Base-by-base conservation (phyloP, 1,140 invertebrate species). In the Zaprionus ghesquierei region DNA sequence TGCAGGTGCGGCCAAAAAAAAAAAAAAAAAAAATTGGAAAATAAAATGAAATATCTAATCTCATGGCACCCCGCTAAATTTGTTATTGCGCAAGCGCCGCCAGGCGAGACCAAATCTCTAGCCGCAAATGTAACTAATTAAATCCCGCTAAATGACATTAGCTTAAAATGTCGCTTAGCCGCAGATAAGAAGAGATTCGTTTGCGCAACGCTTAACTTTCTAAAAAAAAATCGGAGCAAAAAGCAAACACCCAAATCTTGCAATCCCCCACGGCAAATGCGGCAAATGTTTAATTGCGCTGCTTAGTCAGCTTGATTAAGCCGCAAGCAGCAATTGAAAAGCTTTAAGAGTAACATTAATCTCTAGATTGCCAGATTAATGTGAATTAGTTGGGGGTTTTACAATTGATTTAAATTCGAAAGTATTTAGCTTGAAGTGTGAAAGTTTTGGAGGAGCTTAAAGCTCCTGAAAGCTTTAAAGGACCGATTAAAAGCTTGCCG, bases 1-100 rank as follows among this genome's bases (percentile, higher is more conserved):
- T 18, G 49, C 70, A 73, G 70, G 70, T 73, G 70, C 65, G 64
- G 27, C 31, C 2, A 20, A 15, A 44, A 20, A 20, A 20, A 3
- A 9, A 46, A 18, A 5, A 5, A 10, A 15, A n/a, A n/a, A n/a
- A n/a, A n/a, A n/a, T n/a, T n/a, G n/a, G n/a, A n/a, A n/a, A n/a
- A n/a, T n/a, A n/a, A n/a, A n/a, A n/a, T n/a, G n/a, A n/a, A 5
- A 46, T 20, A 46, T 46, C 41, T 46, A 46, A 46, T 46, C 41
- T 18, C 41, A n/a, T n/a, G 4, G 41, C 15, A 18, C 41, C 18
- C 41, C 6, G 35, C n/a, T 41, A 12, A 22, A 20, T 15, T 41
- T 41, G n/a, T n/a, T 41, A 13, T 46, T 46, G 41, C 41, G 22
- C 18, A 46, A 46, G 20, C 41, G n/a, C n/a, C n/a, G n/a, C n/a